Percentiles rank a stretch among this genome's conserved stretches.
Evolutionary conservation across 2,113 vertebrate species (phyloP).

Genomic region (Hyperopisus bebe): DNA sequence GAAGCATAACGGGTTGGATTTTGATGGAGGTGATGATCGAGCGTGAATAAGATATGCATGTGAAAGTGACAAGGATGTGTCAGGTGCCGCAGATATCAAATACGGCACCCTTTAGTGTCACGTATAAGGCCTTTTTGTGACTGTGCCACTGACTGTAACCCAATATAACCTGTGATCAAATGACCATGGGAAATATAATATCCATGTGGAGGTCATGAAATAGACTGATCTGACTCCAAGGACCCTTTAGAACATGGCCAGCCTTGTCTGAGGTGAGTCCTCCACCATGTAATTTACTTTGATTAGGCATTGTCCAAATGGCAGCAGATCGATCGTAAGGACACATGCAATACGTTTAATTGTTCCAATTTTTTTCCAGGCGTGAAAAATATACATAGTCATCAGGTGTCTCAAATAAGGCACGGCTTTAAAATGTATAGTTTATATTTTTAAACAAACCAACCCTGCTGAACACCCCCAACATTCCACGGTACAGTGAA

Average conservation of each 20-base stretch:
- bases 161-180: conserved; percentile 1
- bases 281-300: neutral
- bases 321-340: neutral
- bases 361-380: neutral
- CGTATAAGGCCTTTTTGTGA: neutral
- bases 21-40: neutral
- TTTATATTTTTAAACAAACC: neutral
- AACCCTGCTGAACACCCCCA: neutral
- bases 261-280: neutral
- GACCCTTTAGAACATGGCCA: neutral
- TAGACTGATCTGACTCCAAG: neutral
- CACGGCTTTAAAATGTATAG: neutral
- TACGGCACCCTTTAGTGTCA: neutral
- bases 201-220: neutral
- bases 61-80: neutral
- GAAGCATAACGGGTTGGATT: neutral
- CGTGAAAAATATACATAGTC: neutral
- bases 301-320: neutral
- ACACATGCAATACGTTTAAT: neutral
- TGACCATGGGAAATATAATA: conserved; percentile 7
- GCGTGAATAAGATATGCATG: neutral
- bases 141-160: conserved; percentile 18
- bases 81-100: neutral
- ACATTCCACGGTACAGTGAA: neutral
- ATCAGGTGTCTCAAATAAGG: neutral